Percentiles rank a stretch among this genome's conserved stretches.
Conservation (phyloP, 2,113 vertebrate species). For the Callionymus lyra region DNA sequence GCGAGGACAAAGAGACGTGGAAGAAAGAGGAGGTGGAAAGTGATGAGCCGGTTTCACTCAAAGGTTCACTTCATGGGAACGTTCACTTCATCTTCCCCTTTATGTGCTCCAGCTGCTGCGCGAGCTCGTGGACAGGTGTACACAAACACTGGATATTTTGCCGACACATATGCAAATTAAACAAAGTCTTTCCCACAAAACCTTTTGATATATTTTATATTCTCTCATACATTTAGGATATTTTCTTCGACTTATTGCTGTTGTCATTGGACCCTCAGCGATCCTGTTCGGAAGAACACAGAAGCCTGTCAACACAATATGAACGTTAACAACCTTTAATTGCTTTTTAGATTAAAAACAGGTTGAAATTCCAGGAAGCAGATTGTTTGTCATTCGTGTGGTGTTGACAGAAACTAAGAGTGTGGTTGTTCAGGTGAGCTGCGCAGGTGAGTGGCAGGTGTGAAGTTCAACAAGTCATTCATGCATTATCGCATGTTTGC, state of each 20-base stretch:
- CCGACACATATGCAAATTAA: constrained; percentile 53
- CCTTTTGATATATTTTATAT: not conserved
- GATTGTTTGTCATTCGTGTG: no score
- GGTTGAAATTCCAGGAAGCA: no score
- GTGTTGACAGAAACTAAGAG: not conserved
- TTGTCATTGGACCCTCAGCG: no score
- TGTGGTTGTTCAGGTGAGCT: not conserved
- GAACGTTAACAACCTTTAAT: no score
- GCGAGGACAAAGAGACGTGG: constrained; percentile 40
- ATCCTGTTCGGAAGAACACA: no score
- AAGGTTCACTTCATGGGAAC: constrained; percentile 13
- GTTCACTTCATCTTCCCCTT: no score
- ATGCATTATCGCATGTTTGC: constrained; percentile 36
- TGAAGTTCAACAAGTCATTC: constrained; percentile 39
- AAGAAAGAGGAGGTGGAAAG: constrained; percentile 11
- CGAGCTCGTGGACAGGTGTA: constrained; percentile 35
- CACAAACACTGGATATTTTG: constrained; percentile 52
- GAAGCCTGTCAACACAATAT: no score
- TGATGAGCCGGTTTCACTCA: constrained; percentile 49
- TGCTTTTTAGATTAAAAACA: no score
- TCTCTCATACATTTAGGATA: no score
- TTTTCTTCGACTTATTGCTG: no score
- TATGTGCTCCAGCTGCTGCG: constrained; percentile 32
- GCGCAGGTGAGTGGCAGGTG: constrained; percentile 16
- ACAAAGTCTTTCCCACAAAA: constrained; percentile 20